A percentile compares a stretch with the other conserved stretches of the same genome.
phyloP scores from a whole-genome alignment of 2,113 vertebrate genomes.

The mouse (Mus musculus) region DNA sequence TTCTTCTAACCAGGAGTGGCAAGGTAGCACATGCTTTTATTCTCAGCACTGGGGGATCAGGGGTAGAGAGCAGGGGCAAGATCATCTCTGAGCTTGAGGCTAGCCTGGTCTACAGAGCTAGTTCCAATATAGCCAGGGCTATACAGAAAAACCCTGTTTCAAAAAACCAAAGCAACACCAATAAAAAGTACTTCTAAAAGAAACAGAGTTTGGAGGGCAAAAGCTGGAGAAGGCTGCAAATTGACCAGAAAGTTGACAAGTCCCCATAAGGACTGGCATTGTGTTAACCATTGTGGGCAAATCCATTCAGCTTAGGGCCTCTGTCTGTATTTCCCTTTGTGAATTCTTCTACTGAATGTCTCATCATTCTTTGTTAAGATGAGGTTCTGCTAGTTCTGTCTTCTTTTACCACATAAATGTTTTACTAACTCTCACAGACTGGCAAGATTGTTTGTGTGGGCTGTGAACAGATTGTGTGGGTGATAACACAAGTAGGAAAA shows the following conservation, averaged over 20 bases:
- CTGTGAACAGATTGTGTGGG: constrained; percentile 80
- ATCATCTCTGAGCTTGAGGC: background rate
- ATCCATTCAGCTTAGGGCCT: constrained; percentile 61
- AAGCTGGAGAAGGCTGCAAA: constrained; percentile 65
- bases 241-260: constrained; percentile 65
- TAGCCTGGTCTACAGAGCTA: background rate
- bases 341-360: constrained; percentile 70
- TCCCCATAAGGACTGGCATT: constrained; percentile 23
- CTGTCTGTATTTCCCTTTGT: constrained; percentile 66
- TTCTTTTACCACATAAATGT: constrained; percentile 71
- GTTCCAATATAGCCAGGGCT: background rate
- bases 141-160: background rate
- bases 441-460: constrained; percentile 69
- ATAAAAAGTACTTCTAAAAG: constrained; percentile 38
- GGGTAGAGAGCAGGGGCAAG: background rate
- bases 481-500: constrained; percentile 79
- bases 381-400: constrained; percentile 66
- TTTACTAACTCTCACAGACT: constrained; percentile 80
- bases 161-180: background rate
- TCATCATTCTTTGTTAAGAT: constrained; percentile 70
- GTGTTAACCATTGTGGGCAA: constrained; percentile 54
- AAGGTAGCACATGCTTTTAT: background rate
- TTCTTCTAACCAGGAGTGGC: background rate
- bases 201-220: background rate
- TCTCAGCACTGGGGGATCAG: background rate